Conservation (phyloP, 2,797 vertebrate species). For the Arrhamphus sclerolepis region DNA sequence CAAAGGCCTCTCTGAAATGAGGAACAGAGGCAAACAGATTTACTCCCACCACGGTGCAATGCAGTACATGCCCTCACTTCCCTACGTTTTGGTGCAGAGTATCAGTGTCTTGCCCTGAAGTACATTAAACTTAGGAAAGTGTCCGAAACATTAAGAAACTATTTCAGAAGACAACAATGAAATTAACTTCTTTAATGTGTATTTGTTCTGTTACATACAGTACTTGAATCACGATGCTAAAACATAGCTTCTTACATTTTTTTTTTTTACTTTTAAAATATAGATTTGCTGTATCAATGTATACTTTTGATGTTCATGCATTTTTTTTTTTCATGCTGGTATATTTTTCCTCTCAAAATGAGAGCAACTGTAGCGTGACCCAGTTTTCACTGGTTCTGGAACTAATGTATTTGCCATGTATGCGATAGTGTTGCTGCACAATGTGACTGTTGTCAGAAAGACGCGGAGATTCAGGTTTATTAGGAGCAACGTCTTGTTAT, state of each 20-base stretch:
- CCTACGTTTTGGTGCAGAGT: constrained; percentile 26
- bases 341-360: background rate
- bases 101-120: constrained; percentile 11
- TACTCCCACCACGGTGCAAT: constrained; percentile 45
- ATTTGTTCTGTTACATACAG: background rate
- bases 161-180: background rate
- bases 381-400: background rate
- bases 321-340: background rate
- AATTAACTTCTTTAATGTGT: background rate
- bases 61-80: constrained; percentile 40
- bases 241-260: too few relatives aligned
- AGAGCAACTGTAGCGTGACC: background rate
- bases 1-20: constrained; percentile 63
- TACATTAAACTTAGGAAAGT: constrained; percentile 11
- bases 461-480: background rate
- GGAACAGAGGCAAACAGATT: constrained; percentile 53
- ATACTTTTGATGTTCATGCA: background rate
- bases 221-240: too few relatives aligned
- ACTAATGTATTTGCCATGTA: too few relatives aligned
- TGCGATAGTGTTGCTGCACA: background rate
- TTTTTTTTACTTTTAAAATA: too few relatives aligned
- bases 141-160: constrained; percentile 6
- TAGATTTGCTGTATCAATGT: too few relatives aligned
- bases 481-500: too few relatives aligned
- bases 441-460: background rate